Evolutionary conservation across 2,797 vertebrate genomes (phyloP), one percentile per base, ranked within the genome.

Genomic region (Sebastes matsubarae): DNA sequence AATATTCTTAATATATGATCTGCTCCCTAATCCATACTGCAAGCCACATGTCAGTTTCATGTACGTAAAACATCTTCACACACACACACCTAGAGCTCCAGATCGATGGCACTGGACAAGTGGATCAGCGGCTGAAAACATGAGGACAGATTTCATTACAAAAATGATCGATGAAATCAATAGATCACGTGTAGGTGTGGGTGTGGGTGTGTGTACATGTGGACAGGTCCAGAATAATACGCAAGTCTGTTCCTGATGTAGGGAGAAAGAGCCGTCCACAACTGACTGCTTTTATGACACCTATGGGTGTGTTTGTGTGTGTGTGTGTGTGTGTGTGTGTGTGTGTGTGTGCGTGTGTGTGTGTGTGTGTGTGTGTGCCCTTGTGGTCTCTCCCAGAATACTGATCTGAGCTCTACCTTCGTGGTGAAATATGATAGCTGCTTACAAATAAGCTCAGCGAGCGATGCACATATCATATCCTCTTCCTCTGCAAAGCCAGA

Each of bases 101-200:
- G 71, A 69, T 87, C 54, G 27, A 79, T 83, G 54, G 18, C 71
- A 8, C 25, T 52, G 30, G 59, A 74, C 72, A 71, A 82, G 65
- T 84, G 50, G 52, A 77, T 80, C 58, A 73, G 27, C 1, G 6
- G 66, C 27, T n/a, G 65, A 82, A 71, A 83, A 80, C 63, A 75
- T 3, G 36, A 72, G 75, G 70, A 87, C 72, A 58, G 75, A 84
- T 85, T 88, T 84, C 52, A 83, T 85, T 82, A 77, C 60, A n/a
- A 67, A 74, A 69, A 59, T 57, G 68, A 69, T 80, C 36, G 5
- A 80, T 84, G 22, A 72, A 83, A 81, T 89, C 77, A 77, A 80
- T 82, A 75, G 14, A 16, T 5, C 8, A 18, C 8, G 34, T 27
- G 18, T 32, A 25, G n/a, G 42, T 32, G 50, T 38, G 71, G 30